Evolutionary conservation across 2,888 invertebrate genomes (phyloP).

Genomic region (Pyrrhia umbra): DNA sequence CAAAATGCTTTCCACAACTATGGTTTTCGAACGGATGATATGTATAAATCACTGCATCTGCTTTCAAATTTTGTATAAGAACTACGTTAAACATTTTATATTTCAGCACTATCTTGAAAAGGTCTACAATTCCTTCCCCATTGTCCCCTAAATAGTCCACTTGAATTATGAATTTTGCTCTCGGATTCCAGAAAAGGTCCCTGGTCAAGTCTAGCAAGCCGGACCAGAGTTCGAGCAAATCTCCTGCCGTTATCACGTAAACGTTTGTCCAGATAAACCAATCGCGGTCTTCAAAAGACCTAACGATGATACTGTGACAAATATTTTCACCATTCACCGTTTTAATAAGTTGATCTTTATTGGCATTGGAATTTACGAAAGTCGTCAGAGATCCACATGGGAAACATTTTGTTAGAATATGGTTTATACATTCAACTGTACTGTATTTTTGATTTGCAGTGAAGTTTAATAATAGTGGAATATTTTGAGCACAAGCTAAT

Average conservation of each 20-base stretch:
- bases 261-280: conserved; percentile 66
- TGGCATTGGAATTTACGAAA: conserved; percentile 60
- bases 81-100: conserved; percentile 69
- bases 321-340: conserved; percentile 49
- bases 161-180: conserved; percentile 70
- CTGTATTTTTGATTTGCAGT: conserved; percentile 21
- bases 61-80: conserved; percentile 60
- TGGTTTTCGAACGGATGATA: conserved; percentile 70
- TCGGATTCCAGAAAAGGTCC: conserved; percentile 76
- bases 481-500: conserved; percentile 26
- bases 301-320: conserved; percentile 67
- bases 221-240: conserved; percentile 58
- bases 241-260: conserved; percentile 69
- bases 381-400: conserved; percentile 64
- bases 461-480: conserved; percentile 4
- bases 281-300: conserved; percentile 59
- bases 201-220: conserved; percentile 64
- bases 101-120: conserved; percentile 66
- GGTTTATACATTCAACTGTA: conserved; percentile 59
- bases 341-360: conserved; percentile 57
- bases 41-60: conserved; percentile 61
- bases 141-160: conserved; percentile 50
- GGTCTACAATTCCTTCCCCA: conserved; percentile 47
- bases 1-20: conserved; percentile 68
- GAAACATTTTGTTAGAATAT: conserved; percentile 62